Base-by-base conservation (phyloP, 2,113 vertebrate species). In the Sakesphorus luctuosus region DNA sequence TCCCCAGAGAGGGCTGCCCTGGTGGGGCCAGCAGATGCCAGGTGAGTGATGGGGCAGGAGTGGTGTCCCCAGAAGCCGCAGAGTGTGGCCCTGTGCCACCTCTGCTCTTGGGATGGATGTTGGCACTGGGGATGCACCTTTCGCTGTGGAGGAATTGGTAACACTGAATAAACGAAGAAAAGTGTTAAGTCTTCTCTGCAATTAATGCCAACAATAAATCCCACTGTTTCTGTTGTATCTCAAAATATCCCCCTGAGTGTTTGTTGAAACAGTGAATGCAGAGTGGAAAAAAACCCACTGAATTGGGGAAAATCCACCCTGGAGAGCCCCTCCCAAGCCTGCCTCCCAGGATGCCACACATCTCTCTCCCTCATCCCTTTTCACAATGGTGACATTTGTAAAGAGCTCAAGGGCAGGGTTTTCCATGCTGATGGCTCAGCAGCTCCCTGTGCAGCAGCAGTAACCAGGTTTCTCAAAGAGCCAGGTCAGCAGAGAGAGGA, bases 21-120 rank as follows among this genome's bases (percentile, higher is more conserved):
- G 0, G 13, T 0, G 1, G 65, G 56, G 35, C 68, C 1, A 4
- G 16, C 43, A 56, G 59, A 11, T 17, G 6, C 55, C 21, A 26
- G 35, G 20, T 15, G 28, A 40, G 18, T 38, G 26, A 2, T 71
- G 67, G 43, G 47, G 28, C 71, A 67, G 78, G 69, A 66, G 11
- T 4, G 44, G 18, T 2, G 10, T 29, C 12, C 31, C 28, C 31
- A 11, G 4, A 7, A 38, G 55, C 65, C 81, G 46, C 44, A 9
- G 38, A 47, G 55, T 2, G 13, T 7, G 4, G 16, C 44, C 52
- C 50, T 13, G 0, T 1, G 3, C 36, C 26, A 18, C 36, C 53
- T 26, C 26, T 73, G 47, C 13, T 29, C 28, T 68, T 0, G 0
- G 36, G 26, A 9, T 3, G 12, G 28, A 36, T 0, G 4, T 55